Evolutionary conservation across 2,113 vertebrate species (phyloP).

Genomic region (Setophaga kirtlandii): DNA sequence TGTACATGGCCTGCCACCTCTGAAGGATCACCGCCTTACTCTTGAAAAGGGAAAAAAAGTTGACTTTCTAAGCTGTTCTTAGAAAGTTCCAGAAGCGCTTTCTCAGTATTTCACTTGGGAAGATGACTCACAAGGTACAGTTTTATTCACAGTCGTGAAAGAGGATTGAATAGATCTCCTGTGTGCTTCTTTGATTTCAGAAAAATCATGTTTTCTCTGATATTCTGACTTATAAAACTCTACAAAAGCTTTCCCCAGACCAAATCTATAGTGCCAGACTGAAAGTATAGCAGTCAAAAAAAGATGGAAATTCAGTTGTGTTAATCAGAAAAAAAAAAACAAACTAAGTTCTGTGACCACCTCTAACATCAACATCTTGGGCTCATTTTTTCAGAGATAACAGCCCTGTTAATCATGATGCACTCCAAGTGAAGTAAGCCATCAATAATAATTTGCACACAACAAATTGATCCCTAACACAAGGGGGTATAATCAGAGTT

Average conservation of each 20-base stretch:
- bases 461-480: not conserved
- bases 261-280: not conserved
- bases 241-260: not conserved
- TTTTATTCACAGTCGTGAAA: not conserved
- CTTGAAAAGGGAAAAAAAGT: slow-evolving; percentile 55
- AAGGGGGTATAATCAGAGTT: not conserved
- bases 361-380: not conserved
- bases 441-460: not conserved
- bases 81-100: not conserved
- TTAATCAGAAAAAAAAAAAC: not conserved
- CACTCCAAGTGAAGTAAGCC: not conserved
- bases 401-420: not conserved
- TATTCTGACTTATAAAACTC: not conserved
- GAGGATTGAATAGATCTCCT: not conserved
- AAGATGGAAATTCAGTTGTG: not conserved
- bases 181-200: not conserved
- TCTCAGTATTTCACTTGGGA: not conserved
- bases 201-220: not conserved
- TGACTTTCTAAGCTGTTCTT: not conserved
- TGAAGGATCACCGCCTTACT: slow-evolving; percentile 80
- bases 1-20: slow-evolving; percentile 78
- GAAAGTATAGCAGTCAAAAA: not conserved
- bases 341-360: not conserved
- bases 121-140: not conserved
- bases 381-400: not conserved